Evolutionary conservation across 2,797 vertebrate species (phyloP).

Genomic region (Malurus leucopterus): DNA sequence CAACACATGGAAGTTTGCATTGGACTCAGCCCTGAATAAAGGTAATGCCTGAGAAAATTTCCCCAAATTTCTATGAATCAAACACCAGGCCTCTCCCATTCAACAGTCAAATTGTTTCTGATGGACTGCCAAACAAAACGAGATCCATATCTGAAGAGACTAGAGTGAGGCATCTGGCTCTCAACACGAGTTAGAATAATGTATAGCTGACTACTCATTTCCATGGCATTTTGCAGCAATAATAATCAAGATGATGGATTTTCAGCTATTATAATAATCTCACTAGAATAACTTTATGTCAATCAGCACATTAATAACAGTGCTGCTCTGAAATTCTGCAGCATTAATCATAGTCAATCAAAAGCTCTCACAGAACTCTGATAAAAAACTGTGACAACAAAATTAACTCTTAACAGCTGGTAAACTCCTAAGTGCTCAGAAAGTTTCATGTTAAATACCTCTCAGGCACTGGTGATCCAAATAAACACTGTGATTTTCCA

Average conservation of each 20-base stretch:
- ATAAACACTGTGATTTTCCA: neutral
- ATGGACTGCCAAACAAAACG: neutral
- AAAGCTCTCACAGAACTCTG: neutral
- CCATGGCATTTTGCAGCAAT: neutral
- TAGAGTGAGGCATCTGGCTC: neutral
- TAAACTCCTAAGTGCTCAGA: neutral
- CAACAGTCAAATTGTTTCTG: neutral
- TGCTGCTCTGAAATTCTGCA: neutral
- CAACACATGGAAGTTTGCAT: neutral
- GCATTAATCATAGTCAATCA: neutral
- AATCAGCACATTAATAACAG: slow-evolving; percentile 7
- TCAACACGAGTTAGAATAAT: neutral
- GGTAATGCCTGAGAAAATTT: neutral
- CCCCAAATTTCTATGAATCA: neutral
- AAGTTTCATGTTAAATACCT: neutral
- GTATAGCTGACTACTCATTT: neutral
- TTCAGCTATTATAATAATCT: slow-evolving; percentile 6
- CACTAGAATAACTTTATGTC: neutral
- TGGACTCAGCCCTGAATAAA: neutral
- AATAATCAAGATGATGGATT: slow-evolving; percentile 24
- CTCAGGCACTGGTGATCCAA: neutral
- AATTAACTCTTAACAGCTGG: neutral
- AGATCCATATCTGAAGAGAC: neutral
- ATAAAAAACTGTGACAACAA: neutral
- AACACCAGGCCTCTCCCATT: neutral